These are phyloP conservation scores for Dynastes grantii DNA, from an alignment of 2,888 invertebrate genomes.

Conservation along the genomic window DNA sequence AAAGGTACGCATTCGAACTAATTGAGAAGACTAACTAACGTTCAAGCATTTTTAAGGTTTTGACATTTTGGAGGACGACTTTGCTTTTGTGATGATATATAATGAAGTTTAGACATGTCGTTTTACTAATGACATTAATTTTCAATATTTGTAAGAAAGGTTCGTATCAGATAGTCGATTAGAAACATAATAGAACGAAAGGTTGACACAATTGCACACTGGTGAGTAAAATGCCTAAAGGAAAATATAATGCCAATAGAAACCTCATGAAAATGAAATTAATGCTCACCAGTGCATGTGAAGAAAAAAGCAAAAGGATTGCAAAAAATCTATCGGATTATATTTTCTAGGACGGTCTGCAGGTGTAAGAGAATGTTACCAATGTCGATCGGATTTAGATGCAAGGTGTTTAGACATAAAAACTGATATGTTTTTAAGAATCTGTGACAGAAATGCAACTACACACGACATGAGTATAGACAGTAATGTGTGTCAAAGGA, in stretches of 20 bases:
- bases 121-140: constrained; percentile 51
- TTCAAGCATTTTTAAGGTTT: constrained; percentile 27
- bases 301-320: neutral
- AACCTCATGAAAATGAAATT: neutral
- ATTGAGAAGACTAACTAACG: neutral
- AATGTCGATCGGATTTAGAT: constrained; percentile 81
- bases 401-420: constrained; percentile 73
- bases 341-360: neutral
- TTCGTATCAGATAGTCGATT: constrained; percentile 43
- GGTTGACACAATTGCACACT: neutral
- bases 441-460: constrained; percentile 34
- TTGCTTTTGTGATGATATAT: constrained; percentile 54
- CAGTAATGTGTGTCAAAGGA: constrained; percentile 28
- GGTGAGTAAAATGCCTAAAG: neutral
- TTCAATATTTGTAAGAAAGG: constrained; percentile 44
- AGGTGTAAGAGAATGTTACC: constrained; percentile 73
- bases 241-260: neutral
- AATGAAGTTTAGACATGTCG: constrained; percentile 56
- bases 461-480: constrained; percentile 22
- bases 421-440: constrained; percentile 36
- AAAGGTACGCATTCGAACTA: constrained; percentile 11
- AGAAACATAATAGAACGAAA: neutral
- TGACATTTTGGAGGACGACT: constrained; percentile 45
- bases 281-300: neutral
- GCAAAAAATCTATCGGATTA: neutral